Percentiles rank a stretch among this genome's conserved stretches.
Evolutionary conservation across 2,797 vertebrate species (phyloP).

Genomic region (Euthynnus affinis): DNA sequence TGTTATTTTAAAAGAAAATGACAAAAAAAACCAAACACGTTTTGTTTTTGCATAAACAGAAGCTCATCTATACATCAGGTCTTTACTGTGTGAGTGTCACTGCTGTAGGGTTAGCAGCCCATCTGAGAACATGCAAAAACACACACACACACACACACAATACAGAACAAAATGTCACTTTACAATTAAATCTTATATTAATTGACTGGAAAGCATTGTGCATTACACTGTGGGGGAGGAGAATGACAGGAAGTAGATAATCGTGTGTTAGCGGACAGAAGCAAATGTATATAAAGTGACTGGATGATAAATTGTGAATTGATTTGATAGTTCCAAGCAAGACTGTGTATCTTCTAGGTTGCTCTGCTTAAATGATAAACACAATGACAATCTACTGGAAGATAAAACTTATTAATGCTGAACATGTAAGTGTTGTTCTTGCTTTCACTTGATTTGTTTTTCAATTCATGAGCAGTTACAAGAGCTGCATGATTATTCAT

Average conservation of each 20-base stretch:
- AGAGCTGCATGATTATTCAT: background rate
- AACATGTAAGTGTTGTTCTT: background rate
- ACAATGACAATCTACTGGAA: background rate
- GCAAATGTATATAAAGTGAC: background rate
- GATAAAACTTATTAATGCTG: background rate
- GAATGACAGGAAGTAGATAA: background rate
- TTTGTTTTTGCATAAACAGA: background rate
- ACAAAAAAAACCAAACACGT: background rate
- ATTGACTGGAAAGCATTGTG: background rate
- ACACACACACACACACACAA: background rate
- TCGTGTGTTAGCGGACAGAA: background rate
- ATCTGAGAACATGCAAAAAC: background rate
- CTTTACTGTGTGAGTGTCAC: background rate
- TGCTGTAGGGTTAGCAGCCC: background rate
- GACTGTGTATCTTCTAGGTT: background rate
- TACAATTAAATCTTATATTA: no score
- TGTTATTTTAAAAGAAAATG: no score
- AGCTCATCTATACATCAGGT: background rate
- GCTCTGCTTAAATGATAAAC: background rate
- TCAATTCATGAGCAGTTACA: background rate
- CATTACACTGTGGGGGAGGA: background rate
- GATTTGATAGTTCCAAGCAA: background rate
- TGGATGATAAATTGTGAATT: background rate
- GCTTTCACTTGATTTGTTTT: background rate
- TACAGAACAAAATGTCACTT: no score